A percentile compares a stretch with the other conserved stretches of the same genome.
Conservation (phyloP, 1,140 invertebrate species). For the Galleria mellonella region DNA sequence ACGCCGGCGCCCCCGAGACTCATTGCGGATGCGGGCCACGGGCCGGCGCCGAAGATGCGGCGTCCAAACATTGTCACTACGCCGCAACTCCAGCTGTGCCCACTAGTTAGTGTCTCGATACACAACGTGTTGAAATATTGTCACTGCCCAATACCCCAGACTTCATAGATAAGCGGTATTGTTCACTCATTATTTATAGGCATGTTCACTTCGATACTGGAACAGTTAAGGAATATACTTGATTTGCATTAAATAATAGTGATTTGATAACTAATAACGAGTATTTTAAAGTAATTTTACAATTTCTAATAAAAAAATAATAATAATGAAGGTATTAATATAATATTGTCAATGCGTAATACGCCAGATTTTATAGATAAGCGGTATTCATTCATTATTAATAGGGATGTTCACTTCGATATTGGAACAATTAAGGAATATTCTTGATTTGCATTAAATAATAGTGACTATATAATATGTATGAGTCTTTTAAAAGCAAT, state of each 20-base stretch:
- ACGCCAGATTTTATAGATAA: constrained; percentile 19
- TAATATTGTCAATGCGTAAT: constrained; percentile 31
- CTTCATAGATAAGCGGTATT: constrained; percentile 13
- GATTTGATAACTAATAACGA: too few relatives aligned
- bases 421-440: too few relatives aligned
- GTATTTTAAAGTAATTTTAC: too few relatives aligned
- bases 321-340: too few relatives aligned
- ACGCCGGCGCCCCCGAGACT: constrained; percentile 9
- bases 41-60: constrained; percentile 33
- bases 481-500: too few relatives aligned
- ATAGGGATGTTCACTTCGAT: too few relatives aligned
- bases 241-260: too few relatives aligned
- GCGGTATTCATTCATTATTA: constrained; percentile 3
- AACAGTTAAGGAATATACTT: too few relatives aligned
- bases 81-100: constrained; percentile 55
- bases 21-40: constrained; percentile 56
- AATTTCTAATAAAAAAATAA: too few relatives aligned
- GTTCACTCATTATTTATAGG: constrained; percentile 3
- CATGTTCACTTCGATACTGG: too few relatives aligned
- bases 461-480: too few relatives aligned
- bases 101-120: constrained; percentile 53
- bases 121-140: constrained; percentile 34
- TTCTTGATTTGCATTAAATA: too few relatives aligned
- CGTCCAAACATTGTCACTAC: constrained; percentile 57
- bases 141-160: constrained; percentile 16